phyloP scores from a whole-genome alignment of 2,113 vertebrate species.

The Lynx canadensis region DNA sequence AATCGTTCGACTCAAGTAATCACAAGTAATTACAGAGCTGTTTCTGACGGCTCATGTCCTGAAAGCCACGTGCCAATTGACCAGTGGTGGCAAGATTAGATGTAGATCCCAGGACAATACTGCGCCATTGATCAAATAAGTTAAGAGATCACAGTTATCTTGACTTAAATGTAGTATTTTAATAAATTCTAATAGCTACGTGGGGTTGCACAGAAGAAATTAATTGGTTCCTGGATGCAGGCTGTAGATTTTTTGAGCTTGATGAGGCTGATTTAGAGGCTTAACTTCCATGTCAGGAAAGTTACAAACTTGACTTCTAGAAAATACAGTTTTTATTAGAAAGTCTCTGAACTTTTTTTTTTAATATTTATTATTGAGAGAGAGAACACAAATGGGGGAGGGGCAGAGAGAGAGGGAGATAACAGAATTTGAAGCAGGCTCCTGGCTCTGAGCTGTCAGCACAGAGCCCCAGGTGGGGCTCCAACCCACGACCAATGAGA shows the following conservation, averaged over 20 bases:
- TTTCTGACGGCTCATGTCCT: not conserved
- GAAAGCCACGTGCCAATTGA: conserved; percentile 21
- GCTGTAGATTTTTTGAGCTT: not conserved
- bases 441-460: too few species aligned
- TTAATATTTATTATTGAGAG: too few species aligned
- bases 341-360: not conserved
- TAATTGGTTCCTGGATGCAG: not conserved
- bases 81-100: not conserved
- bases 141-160: not conserved
- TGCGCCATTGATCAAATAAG: not conserved
- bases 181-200: not conserved
- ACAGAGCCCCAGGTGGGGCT: too few species aligned
- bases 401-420: too few species aligned
- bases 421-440: too few species aligned
- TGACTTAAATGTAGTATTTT: not conserved
- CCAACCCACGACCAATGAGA: too few species aligned
- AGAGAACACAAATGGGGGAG: too few species aligned
- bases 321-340: conserved; percentile 20
- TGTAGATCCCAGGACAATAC: not conserved
- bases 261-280: not conserved
- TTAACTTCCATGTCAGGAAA: not conserved
- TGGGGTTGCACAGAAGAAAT: not conserved
- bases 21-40: not conserved
- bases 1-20: not conserved
- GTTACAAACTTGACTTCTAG: conserved; percentile 31